Conservation (phyloP, 2,113 vertebrate genomes). For the Passerina amoena region DNA sequence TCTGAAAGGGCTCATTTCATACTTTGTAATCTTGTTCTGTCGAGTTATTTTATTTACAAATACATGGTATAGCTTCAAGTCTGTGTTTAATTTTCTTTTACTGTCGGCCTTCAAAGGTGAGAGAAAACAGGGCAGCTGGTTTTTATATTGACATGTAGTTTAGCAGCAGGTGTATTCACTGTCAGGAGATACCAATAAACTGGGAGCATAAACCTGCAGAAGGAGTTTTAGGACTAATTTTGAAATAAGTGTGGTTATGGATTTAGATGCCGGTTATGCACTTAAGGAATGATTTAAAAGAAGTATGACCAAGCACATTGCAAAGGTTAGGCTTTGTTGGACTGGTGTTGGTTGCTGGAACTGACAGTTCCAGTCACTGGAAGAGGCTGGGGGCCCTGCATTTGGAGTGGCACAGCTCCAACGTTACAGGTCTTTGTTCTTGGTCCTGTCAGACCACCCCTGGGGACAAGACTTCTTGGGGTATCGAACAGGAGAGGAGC, state of each 20-base stretch:
- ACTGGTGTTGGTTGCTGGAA: neutral
- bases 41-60: conserved; percentile 56
- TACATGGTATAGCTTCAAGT: conserved; percentile 43
- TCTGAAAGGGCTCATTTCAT: conserved; percentile 36
- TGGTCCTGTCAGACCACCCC: fast-evolving
- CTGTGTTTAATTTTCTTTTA: conserved; percentile 21
- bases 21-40: conserved; percentile 50
- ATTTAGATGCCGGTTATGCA: neutral
- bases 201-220: neutral
- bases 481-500: neutral
- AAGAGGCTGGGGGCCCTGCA: neutral
- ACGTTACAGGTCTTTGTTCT: fast-evolving
- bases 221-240: neutral
- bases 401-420: neutral
- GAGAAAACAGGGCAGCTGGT: neutral
- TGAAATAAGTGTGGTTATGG: neutral
- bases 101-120: neutral
- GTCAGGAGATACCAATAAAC: neutral
- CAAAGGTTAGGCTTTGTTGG: neutral
- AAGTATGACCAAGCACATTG: fast-evolving
- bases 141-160: neutral
- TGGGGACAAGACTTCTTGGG: neutral
- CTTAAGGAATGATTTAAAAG: neutral
- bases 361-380: neutral
- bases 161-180: neutral